Evolutionary conservation across 2,888 invertebrate species (phyloP), one percentile per base, ranked within the genome.

Genomic region (Globia sparganii): DNA sequence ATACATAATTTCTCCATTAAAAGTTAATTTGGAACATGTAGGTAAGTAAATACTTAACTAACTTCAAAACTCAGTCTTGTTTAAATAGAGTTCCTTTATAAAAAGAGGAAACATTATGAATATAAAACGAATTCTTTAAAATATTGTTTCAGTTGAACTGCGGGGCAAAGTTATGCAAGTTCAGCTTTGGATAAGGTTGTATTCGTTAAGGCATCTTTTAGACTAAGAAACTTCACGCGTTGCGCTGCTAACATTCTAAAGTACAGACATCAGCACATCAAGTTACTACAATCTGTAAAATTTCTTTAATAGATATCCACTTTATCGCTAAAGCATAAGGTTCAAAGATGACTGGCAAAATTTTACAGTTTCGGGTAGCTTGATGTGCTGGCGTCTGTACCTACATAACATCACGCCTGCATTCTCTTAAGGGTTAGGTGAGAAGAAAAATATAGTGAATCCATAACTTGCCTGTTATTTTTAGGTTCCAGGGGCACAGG

Each of bases 61-160:
- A 81, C 53, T 81, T 72, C 2, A 40, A 64, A 80, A 68, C 31
- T 40, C 28, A 59, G 49, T 46, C 56, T 59, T 28, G 62, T 66
- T 81, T 59, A 81, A 85, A 76, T 75, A 72, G 53, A 76, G 59
- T 81, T 85, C 25, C 13, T 64, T 56, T 58, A 25, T 49, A 72
- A 65, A 81, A 77, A 73, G 67, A 8, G 34, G 25, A 71, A 76
- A 74, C 77, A 85, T 81, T 77, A 72, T 86, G 62, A 81, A 77
- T 86, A 67, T 74, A 82, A 85, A 86, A 49, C 31, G 73, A 71
- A 82, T 82, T 77, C 86, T 86, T 77, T 71, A 82, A 71, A 81
- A 74, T 82, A 83, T 85, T 77, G 67, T 73, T 76, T 68, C 56
- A 85, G 70, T 77, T 74, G 58, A 77, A 68, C 73, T 49, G 49